Base-by-base conservation (phyloP, 2,113 vertebrate species). In the Elephas maximus region DNA sequence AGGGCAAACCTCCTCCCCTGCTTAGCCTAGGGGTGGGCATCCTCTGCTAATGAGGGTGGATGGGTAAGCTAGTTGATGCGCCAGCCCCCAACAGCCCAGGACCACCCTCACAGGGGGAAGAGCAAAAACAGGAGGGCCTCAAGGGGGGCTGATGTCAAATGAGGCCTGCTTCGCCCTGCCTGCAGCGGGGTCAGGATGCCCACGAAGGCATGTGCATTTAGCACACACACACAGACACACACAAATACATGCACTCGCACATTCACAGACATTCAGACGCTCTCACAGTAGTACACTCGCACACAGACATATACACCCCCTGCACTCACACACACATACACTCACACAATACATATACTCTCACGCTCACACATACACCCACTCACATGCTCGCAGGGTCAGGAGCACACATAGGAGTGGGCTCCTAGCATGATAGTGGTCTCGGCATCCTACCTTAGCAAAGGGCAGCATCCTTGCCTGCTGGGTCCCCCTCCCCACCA, bases 171-270 rank as follows among this genome's bases (percentile, higher is more conserved):
- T 23, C 53, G 76, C 18, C 33, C 8, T 15, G 6, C 21, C 62
- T 12, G 2, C 53, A 8, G 24, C 0, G 0, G 30, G 57, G 44
- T 5, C 45, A 69, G 41, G 8, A 53, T 0, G 0, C 65, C 3
- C 51, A 41, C 4, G 0, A 0, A 51, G n/a, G 41, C 6, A 2
- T 11, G 4, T 4, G 1, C 0, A 0, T 5, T 48, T 6, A 23
- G 1, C 5, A 23, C 14, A 21, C n/a, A 8, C 17, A 6, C 11
- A 74, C 73, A 73, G 12, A 71, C 3, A 7, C 79, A 14, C 18
- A 21, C 24, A 0, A 2, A 10, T 4, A 12, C 48, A 67, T 0
- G 23, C 10, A 1, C 2, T 5, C 21, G 8, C 37, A 28, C 12
- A 24, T 24, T 4, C 45, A 20, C 20, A 9, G 48, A 23, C 69